phyloP scores from a whole-genome alignment of 1,140 invertebrate species.

The Tetraneura akinire region DNA sequence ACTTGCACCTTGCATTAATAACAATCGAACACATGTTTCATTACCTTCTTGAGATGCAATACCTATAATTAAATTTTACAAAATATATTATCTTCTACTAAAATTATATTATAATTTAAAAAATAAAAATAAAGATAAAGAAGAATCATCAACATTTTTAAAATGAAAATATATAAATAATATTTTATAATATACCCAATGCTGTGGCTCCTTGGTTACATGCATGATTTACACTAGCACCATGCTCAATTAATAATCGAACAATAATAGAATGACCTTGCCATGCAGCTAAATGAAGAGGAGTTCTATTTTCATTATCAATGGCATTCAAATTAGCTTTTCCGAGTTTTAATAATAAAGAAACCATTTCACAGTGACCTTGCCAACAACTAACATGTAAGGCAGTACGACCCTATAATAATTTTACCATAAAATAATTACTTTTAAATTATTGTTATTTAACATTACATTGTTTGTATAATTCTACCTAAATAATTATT shows the following conservation, averaged over 20 bases:
- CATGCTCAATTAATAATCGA: conserved; percentile 74
- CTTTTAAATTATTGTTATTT: too few species aligned
- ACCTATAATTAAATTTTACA: conserved; percentile 59
- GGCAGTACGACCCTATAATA: conserved; percentile 75
- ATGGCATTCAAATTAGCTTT: conserved; percentile 83
- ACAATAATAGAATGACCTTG: conserved; percentile 87
- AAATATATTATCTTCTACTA: too few species aligned
- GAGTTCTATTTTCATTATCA: conserved; percentile 86
- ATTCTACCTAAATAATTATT: too few species aligned
- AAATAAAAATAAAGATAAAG: too few species aligned
- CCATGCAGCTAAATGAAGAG: conserved; percentile 93
- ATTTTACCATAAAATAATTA: too few species aligned
- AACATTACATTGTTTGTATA: too few species aligned
- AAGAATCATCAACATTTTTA: too few species aligned
- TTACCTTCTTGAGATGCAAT: conserved; percentile 88
- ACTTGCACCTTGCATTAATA: conserved; percentile 87
- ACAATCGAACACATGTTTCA: conserved; percentile 82
- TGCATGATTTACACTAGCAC: conserved; percentile 82
- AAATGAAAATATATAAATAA: too few species aligned
- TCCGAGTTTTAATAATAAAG: conserved; percentile 75
- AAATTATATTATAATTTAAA: conserved; percentile 10
- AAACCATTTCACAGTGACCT: conserved; percentile 86
- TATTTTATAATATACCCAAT: conserved; percentile 63
- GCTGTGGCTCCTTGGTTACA: conserved; percentile 94
- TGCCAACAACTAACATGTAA: conserved; percentile 94